phyloP scores from a whole-genome alignment of 2,888 invertebrate genomes.

The Erebia ligea region DNA sequence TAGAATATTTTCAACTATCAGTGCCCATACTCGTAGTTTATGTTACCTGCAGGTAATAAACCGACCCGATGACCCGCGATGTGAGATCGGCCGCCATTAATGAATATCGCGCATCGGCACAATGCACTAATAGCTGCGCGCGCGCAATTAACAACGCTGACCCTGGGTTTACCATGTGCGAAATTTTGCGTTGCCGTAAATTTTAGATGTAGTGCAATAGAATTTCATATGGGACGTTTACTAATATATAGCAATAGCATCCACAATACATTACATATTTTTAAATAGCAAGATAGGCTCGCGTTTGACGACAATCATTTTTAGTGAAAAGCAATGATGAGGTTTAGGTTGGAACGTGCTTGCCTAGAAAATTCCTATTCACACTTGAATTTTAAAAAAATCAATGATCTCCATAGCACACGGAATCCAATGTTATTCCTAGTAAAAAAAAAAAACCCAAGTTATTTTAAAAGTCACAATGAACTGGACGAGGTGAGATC shows the following conservation, averaged over 20 bases:
- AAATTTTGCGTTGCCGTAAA: constrained; percentile 42
- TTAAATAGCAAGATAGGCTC: no score
- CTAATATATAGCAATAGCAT: neutral
- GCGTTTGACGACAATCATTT: no score
- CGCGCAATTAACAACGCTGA: constrained; percentile 45
- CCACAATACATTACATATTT: no score
- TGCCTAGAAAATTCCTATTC: no score
- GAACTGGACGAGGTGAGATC: no score
- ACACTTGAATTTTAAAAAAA: no score
- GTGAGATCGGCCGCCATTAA: constrained; percentile 39
- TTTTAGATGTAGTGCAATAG: constrained; percentile 30
- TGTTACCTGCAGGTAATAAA: constrained; percentile 8
- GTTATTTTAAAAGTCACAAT: no score
- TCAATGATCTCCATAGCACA: no score
- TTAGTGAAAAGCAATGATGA: no score
- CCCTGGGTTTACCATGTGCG: constrained; percentile 40
- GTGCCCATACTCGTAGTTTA: constrained; percentile 3
- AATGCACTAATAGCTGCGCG: constrained; percentile 42
- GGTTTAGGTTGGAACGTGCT: no score
- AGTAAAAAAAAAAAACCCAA: no score
- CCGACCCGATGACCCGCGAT: constrained; percentile 40
- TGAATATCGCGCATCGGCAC: constrained; percentile 40
- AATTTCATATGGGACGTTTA: neutral
- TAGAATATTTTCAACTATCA: constrained; percentile 1
- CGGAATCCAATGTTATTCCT: no score